Evolutionary conservation across 2,113 vertebrate species (phyloP).

Genomic region (Calypte anna): DNA sequence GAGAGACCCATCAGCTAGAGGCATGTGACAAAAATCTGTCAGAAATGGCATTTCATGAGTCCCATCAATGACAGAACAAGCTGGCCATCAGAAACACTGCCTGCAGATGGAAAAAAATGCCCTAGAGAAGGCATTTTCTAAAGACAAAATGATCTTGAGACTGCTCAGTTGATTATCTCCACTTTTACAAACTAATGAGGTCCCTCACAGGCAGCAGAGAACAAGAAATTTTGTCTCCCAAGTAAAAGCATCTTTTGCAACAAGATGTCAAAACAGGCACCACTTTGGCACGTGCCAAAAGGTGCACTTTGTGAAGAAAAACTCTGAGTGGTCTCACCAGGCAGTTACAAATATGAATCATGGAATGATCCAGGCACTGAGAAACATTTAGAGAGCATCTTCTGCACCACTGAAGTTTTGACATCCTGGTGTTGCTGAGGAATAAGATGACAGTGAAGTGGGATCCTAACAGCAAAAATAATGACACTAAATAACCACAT

Average conservation of each 20-base stretch:
- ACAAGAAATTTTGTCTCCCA: rapidly evolving
- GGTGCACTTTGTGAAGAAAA: neutral
- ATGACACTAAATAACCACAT: neutral
- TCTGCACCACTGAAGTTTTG: neutral
- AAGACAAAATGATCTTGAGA: rapidly evolving
- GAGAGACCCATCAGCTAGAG: neutral
- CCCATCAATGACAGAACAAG: neutral
- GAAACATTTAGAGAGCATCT: neutral
- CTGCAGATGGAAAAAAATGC: rapidly evolving
- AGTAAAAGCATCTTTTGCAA: neutral
- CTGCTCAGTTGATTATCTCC: neutral
- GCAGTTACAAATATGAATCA: neutral
- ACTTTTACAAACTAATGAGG: neutral
- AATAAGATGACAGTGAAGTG: neutral
- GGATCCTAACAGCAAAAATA: neutral
- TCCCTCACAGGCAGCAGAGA: neutral
- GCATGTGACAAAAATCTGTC: neutral
- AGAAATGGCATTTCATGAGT: neutral
- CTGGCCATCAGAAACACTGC: rapidly evolving
- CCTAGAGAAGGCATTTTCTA: neutral
- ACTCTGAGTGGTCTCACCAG: neutral
- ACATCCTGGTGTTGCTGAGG: neutral
- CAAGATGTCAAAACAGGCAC: neutral
- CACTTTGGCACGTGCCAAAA: neutral
- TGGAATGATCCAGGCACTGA: neutral